Base-by-base conservation (phyloP, 2,113 vertebrate genomes). In the Corythornis madagascariensis region DNA sequence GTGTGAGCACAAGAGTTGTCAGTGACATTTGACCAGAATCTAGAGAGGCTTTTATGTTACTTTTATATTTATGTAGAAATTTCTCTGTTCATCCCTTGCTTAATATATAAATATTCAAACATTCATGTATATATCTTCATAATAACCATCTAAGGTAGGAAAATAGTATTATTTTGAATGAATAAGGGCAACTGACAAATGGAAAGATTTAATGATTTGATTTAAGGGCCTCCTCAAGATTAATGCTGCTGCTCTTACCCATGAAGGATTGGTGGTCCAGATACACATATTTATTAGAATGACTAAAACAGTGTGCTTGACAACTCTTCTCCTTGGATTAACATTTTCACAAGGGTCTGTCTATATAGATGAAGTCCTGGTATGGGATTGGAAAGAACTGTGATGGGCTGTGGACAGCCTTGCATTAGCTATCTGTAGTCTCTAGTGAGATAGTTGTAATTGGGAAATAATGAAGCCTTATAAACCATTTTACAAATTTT, bases 41-140 rank as follows among this genome's bases (percentile, higher is more conserved):
- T 55, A 18, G 16, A 69, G 81, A 45, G 25, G 14, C 7, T 48
- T 72, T 40, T 61, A 7, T 60, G 9, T 71, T 53, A 70, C 31
- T 38, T 76, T 84, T 74, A 28, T 2, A 22, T 69, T 85, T 70
- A 31, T 75, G 14, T 38, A 56, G 16, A 90, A 50, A 72, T 48
- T 10, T 76, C 20, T 87, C 5, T 3, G 1, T 31, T 87, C 0
- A 0, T 12, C 6, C 9, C n/a, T 85, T 78, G 17, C 18, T 55
- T 80, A 76, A 19, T 40, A 53, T 25, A 24, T 64, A 14, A 53
- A 28, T 55, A 78, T 83, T 74, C 9, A 42, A 69, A 79, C 5
- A 20, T 50, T 59, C 48, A 35, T 86, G n/a, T 61, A 29, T 65
- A 31, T 74, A 43, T 48, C 21, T 59, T 73, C 9, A 25, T 72